Evolutionary conservation across 2,797 vertebrate species (phyloP).

Genomic region (Manis javanica): DNA sequence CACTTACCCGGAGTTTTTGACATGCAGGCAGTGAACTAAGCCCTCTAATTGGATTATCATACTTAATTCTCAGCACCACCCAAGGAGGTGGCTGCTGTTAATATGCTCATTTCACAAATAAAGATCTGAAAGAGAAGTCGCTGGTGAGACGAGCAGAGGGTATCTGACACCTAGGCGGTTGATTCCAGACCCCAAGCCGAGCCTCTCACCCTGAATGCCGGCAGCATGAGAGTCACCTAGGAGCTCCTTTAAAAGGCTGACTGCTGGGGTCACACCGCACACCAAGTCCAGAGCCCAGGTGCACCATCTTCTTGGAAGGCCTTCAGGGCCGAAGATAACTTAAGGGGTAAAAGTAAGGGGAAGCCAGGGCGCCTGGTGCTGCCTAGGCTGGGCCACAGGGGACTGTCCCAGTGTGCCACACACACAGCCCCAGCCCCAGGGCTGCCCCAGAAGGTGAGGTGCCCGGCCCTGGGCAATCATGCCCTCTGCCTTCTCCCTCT

Average conservation of each 20-base stretch:
- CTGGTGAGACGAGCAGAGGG: not conserved
- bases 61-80: not conserved
- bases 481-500: not conserved
- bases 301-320: not conserved
- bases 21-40: not conserved
- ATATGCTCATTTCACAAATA: not conserved
- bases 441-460: no score
- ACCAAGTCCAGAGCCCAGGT: not conserved
- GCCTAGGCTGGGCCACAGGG: accelerated
- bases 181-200: not conserved
- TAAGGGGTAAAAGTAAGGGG: not conserved
- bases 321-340: not conserved
- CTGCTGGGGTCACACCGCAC: not conserved
- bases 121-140: not conserved
- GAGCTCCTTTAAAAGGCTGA: not conserved
- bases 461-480: not conserved
- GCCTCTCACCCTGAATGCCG: not conserved
- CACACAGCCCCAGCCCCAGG: not conserved
- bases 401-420: not conserved
- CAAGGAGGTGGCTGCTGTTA: not conserved
- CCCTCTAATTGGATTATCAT: slow-evolving; percentile 42
- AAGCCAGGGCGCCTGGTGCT: no score
- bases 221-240: not conserved
- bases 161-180: no score
- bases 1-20: not conserved